Percentiles rank a stretch among this genome's conserved stretches.
phyloP scores from a whole-genome alignment of 1,140 invertebrate species.

The Armadillidium nasatum region DNA sequence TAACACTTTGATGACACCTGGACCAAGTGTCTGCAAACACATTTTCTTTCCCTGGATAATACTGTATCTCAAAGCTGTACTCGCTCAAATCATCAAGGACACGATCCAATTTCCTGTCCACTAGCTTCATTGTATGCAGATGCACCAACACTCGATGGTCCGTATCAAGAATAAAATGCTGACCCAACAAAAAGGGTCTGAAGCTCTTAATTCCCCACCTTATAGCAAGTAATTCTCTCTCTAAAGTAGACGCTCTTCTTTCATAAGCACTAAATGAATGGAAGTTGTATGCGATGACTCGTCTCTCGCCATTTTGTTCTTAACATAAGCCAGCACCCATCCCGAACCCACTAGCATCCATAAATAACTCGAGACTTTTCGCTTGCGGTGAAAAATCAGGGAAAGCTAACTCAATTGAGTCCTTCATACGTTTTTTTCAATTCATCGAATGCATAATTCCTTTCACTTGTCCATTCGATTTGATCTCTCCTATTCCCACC shows the following conservation, averaged over 20 bases:
- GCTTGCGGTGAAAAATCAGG: not conserved
- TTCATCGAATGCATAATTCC: not conserved
- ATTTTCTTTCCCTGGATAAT: conserved; percentile 14
- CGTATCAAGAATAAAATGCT: not conserved
- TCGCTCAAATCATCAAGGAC: not conserved
- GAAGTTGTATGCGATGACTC: conserved; percentile 3
- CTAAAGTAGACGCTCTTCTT: not conserved
- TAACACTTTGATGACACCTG: not conserved
- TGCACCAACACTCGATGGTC: conserved; percentile 4
- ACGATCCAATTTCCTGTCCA: not conserved
- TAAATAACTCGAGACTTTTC: not conserved
- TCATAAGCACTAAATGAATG: not conserved
- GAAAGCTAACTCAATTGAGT: not conserved
- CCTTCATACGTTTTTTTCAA: not conserved
- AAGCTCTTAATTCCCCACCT: conserved; percentile 10
- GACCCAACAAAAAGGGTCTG: not conserved
- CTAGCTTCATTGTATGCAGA: not conserved
- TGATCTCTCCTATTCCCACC: not conserved
- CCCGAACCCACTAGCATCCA: not conserved
- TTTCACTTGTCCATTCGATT: not conserved
- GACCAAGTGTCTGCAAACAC: not conserved
- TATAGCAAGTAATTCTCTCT: not conserved
- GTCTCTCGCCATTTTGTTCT: not conserved
- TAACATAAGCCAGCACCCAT: not conserved
- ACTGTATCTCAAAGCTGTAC: not conserved